phyloP scores from a whole-genome alignment of 2,797 vertebrate species.

The Tragopan temminckii region DNA sequence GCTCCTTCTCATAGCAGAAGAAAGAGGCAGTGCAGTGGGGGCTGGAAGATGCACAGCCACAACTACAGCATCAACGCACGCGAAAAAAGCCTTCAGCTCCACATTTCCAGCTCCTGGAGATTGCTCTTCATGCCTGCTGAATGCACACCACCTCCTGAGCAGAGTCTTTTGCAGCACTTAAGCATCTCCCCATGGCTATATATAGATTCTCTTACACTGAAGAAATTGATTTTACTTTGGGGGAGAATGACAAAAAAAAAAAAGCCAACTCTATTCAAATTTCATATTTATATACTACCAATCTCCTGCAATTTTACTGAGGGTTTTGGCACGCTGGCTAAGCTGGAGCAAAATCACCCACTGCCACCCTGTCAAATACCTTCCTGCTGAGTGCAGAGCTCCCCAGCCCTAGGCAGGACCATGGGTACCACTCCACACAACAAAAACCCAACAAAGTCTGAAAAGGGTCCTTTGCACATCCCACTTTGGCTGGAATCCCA shows the following conservation, averaged over 20 bases:
- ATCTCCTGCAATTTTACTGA: background rate
- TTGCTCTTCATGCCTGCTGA: background rate
- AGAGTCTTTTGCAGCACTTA: background rate
- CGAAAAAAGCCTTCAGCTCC: background rate
- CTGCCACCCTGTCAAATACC: background rate
- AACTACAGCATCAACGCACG: rapidly evolving
- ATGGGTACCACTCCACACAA: too few species aligned
- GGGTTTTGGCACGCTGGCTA: rapidly evolving
- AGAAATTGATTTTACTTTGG: constrained; percentile 12
- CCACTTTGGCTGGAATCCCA: background rate
- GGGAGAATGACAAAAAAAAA: background rate
- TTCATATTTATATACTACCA: background rate
- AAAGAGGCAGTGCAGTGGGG: rapidly evolving
- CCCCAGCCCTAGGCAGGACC: background rate
- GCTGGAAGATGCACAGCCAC: rapidly evolving
- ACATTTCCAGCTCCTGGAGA: background rate
- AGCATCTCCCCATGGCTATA: background rate
- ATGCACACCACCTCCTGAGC: rapidly evolving
- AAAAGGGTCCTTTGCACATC: background rate
- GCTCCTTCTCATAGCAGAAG: background rate
- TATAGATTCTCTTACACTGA: background rate
- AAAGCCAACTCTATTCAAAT: background rate
- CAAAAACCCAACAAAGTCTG: background rate
- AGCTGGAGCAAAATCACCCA: background rate
- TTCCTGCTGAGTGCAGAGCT: background rate